These are phyloP conservation scores for Hololepta plana DNA, from an alignment of 2,888 invertebrate species.

Conservation along the genomic window DNA sequence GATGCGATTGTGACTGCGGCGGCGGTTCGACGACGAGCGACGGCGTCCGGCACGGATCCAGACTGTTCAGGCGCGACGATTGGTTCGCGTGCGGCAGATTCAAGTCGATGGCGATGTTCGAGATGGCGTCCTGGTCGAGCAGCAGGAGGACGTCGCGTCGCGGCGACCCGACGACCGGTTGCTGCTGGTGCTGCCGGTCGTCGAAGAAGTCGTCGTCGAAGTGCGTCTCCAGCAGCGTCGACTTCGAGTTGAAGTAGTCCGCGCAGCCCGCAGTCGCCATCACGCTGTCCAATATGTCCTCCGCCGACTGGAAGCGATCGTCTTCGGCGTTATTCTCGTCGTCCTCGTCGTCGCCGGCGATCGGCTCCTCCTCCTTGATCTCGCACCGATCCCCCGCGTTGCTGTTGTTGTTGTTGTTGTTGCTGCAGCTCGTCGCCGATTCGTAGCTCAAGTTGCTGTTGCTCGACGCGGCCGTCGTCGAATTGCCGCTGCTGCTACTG, in stretches of 20 bases:
- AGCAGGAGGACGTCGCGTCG: conserved; percentile 6
- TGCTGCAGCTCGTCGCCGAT: conserved; percentile 27
- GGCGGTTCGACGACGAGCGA: conserved; percentile 18
- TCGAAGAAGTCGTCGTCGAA: conserved; percentile 18
- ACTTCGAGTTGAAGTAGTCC: conserved; percentile 22
- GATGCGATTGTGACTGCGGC: conserved; percentile 13
- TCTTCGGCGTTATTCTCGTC: conserved; percentile 15
- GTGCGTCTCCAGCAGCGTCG: conserved; percentile 24
- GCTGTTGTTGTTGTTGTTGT: conserved; percentile 16
- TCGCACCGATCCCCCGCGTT: conserved; percentile 13
- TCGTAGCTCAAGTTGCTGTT: conserved; percentile 33
- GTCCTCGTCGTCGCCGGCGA: conserved; percentile 6
- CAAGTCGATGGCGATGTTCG: conserved; percentile 27
- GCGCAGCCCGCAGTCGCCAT: conserved; percentile 23
- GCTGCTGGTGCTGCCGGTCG: conserved; percentile 7
- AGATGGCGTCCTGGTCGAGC: conserved; percentile 24
- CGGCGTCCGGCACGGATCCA: conserved; percentile 23
- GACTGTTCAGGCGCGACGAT: conserved; percentile 20
- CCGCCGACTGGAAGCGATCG: conserved; percentile 34
- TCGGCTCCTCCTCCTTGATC: conserved; percentile 17
- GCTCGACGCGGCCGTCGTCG: too few relatives aligned
- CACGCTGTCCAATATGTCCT: conserved; percentile 30
- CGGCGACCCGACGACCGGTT: background rate
- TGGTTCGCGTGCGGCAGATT: conserved; percentile 24
- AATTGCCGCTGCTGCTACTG: conserved; percentile 17